Evolutionary conservation across 1,140 invertebrate genomes (phyloP).

Genomic region (Rhagoletis zephyria): DNA sequence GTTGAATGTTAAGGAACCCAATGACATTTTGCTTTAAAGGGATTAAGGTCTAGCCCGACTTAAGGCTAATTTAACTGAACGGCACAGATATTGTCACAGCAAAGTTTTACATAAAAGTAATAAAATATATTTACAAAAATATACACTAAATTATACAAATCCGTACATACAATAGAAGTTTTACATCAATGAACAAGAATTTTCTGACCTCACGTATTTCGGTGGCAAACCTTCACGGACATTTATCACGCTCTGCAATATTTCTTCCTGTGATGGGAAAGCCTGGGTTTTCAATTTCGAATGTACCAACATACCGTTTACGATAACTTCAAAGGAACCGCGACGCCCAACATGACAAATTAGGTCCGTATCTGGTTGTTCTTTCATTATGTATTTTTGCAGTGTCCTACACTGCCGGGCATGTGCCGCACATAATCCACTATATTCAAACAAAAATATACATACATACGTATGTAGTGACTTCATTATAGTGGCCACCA

Average conservation of each 20-base stretch:
- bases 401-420: not conserved
- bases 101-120: not conserved
- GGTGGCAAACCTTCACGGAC: not conserved
- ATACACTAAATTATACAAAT: not conserved
- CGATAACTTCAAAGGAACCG: conserved; percentile 25
- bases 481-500: too few species aligned
- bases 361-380: conserved; percentile 25
- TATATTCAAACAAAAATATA: not conserved
- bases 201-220: not conserved
- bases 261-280: conserved; percentile 21
- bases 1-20: too few species aligned
- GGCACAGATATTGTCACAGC: not conserved
- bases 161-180: not conserved
- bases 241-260: conserved; percentile 12
- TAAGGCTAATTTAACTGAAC: too few species aligned
- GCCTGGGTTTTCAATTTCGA: conserved; percentile 24
- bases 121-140: not conserved
- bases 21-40: too few species aligned
- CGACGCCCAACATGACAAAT: not conserved
- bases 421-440: conserved; percentile 16
- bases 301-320: conserved; percentile 27
- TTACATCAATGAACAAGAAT: not conserved
- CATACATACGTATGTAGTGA: not conserved
- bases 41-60: too few species aligned
- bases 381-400: conserved; percentile 33